These are phyloP conservation scores for Mallotus villosus DNA, from an alignment of 2,797 vertebrate species.

Conservation along the genomic window DNA sequence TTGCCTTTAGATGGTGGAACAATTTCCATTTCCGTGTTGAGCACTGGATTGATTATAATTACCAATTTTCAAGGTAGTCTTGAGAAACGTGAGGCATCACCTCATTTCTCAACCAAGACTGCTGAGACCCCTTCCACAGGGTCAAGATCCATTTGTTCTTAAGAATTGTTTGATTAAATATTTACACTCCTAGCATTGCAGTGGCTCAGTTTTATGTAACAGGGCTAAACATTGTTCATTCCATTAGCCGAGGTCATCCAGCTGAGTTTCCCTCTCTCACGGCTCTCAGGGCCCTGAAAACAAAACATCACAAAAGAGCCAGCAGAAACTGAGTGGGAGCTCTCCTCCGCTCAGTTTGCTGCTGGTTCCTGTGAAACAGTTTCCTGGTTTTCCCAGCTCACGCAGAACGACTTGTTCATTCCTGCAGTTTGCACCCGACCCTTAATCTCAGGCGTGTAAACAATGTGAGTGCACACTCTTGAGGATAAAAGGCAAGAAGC, in stretches of 20 bases:
- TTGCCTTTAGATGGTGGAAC: no score
- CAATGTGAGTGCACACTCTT: conserved; percentile 74
- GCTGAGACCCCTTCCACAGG: conserved; percentile 34
- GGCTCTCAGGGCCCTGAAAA: conserved; percentile 38
- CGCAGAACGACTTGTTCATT: conserved; percentile 15
- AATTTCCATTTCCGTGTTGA: background rate
- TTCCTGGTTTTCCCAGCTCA: conserved; percentile 31
- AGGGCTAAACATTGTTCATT: conserved; percentile 50
- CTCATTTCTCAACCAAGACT: conserved; percentile 26
- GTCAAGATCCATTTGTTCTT: conserved; percentile 56
- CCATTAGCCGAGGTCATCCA: conserved; percentile 55
- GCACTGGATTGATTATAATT: background rate
- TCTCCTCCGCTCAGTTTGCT: background rate
- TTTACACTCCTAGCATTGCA: conserved; percentile 58
- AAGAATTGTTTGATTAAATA: conserved; percentile 63
- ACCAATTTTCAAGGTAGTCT: background rate
- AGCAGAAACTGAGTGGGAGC: background rate
- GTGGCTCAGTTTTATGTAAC: conserved; percentile 54
- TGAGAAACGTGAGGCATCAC: background rate
- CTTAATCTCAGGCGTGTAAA: conserved; percentile 72
- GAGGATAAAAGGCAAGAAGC: conserved; percentile 80
- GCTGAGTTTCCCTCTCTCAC: conserved; percentile 47
- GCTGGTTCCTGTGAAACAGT: no score
- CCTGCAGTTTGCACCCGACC: conserved; percentile 29
- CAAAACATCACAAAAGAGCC: conserved; percentile 44